Conservation (phyloP, 2,888 invertebrate genomes). For the Dysmachus trigonus region DNA sequence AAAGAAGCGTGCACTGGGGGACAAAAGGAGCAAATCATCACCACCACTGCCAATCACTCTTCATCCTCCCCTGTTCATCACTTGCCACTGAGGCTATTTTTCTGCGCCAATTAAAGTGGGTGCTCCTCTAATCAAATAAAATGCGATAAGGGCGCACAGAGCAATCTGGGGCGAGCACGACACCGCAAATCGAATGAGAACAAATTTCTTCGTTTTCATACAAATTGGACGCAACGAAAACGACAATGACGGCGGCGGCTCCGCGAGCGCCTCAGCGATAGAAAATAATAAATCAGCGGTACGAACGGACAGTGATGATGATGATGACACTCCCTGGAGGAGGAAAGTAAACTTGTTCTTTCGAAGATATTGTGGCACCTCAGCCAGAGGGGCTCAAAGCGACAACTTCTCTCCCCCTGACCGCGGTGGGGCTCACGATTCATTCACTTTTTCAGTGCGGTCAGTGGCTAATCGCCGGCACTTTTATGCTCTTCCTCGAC, state of each 20-base stretch:
- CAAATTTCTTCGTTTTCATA: background rate
- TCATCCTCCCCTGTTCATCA: conserved; percentile 9
- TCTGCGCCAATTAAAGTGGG: background rate
- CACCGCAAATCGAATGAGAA: background rate
- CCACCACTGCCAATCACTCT: background rate
- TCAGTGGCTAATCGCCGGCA: conserved; percentile 15
- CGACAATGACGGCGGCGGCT: background rate
- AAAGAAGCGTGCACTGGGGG: background rate
- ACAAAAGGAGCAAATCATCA: background rate
- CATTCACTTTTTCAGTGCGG: background rate
- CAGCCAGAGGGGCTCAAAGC: background rate
- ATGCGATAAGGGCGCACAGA: background rate
- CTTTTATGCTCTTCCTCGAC: background rate
- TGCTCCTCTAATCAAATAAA: background rate
- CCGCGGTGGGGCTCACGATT: background rate
- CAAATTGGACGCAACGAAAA: background rate
- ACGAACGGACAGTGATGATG: background rate
- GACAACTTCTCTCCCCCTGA: background rate
- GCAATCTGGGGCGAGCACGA: background rate
- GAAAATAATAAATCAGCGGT: background rate
- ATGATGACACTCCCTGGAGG: conserved; percentile 13
- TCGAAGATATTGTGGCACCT: background rate
- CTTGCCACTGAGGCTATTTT: conserved; percentile 2
- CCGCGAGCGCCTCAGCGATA: background rate
- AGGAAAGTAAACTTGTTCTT: background rate